Evolutionary conservation across 2,113 vertebrate genomes (phyloP), one percentile per base, ranked within the genome.

Genomic region (Hepsetus odoe): DNA sequence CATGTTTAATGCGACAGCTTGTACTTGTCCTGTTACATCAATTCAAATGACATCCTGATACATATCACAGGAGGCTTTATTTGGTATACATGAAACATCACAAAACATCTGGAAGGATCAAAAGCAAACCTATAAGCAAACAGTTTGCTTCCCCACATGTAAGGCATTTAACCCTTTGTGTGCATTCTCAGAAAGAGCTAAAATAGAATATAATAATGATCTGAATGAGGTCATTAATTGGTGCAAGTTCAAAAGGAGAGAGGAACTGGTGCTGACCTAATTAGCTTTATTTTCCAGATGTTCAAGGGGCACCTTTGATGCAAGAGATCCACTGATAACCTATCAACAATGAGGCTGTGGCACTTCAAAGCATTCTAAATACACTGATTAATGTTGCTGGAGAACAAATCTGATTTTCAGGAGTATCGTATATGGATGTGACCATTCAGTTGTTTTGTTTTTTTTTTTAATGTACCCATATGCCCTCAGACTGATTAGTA

Each of bases 1-100:
- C 89, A 90, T 89, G 91, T 91, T 91, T 93, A 90, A 90, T 86
- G 89, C 88, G 89, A 92, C 91, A 90, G 86, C 87, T 86, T 79
- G 67, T 84, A 89, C 88, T 90, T 91, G 89, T 88, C 87, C 88
- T 84, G 84, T 86, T 85, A 86, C 87, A 87, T 85, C 84, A 66
- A 79, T 82, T 82, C 40, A 64, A 74, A 73, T 71, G 70, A 64
- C 68, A 55, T 82, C 77, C 71, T 71, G 72, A 82, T 74, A 82
- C 71, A 75, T 32, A 70, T 79, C 76, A 79, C 56, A 51, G n/a
- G 58, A 64, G 59, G 61, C 64, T 56, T 79, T 33, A 22, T 53
- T 59, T 38, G 20, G 26, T 55, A 68, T 49, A 20, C 72, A 64
- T 9, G 35, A 5, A 38, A 9, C 4, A 38, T 49, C 3, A 20